Evolutionary conservation across 2,888 invertebrate species (phyloP), one percentile per base, ranked within the genome.

Genomic region (Agonopterix subpropinquella): DNA sequence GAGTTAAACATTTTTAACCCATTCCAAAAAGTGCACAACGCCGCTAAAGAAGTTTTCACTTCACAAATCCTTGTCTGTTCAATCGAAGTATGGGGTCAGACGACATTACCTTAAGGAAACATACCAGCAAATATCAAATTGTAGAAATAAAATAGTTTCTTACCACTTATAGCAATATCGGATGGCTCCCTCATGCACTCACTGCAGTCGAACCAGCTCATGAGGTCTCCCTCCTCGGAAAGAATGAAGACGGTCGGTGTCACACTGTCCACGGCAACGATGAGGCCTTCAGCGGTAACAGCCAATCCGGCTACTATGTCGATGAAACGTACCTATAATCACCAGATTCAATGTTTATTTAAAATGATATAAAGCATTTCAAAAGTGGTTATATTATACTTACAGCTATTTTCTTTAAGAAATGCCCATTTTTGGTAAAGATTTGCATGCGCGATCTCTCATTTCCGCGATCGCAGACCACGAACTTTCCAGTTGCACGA

Each of bases 181-280:
- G 98, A 98, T 11, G 98, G 98, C 80, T 98, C 98, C 62, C 97
- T 91, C 98, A 98, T 98, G 80, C 96, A 96, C 81, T 97, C 96
- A 77, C 97, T 97, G 89, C 98, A 98, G 83, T 98, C 98, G 77
- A 98, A 98, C 98, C 98, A 98, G 73, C 95, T 94, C 65, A 97
- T 90, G 65, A 98, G 90, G 69, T 97, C 97, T 15, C 98, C 98
- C 62, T 93, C 93, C 80, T 98, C 98, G 47, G 95, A 93, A 63
- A 98, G 94, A 55, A 97, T 94, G 85, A 98, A 98, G 45, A 98
- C 97, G 41, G 98, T 98, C 7, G 98, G 98, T 43, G 98, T 97
- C 46, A 98, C 98, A 72, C 97, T 97, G 80, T 98, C 98, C 18
- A 98, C 98, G 39, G 98, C 98, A 47, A 98, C 98, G 64, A 98